These are phyloP conservation scores for Celastrina argiolus DNA, from an alignment of 2,888 invertebrate genomes.

Conservation along the genomic window DNA sequence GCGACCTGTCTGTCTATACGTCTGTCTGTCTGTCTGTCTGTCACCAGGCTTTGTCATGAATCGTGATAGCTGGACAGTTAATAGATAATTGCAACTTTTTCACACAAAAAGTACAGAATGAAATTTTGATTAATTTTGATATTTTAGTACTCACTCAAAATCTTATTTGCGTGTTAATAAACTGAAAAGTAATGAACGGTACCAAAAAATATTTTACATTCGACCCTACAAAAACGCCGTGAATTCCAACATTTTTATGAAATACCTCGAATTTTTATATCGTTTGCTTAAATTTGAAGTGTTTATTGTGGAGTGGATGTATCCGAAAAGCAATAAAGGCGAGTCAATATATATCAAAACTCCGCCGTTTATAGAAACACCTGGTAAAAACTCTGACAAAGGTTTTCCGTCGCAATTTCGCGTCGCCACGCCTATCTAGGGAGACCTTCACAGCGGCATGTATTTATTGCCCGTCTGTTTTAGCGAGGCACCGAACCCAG, in stretches of 20 bases:
- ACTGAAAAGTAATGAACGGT: background rate
- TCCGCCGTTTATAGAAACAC: slow-evolving; percentile 24
- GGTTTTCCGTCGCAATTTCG: slow-evolving; percentile 48
- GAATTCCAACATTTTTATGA: background rate
- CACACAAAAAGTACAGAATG: too few relatives aligned
- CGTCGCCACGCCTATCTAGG: slow-evolving; percentile 41
- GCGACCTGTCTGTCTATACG: too few relatives aligned
- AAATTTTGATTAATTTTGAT: too few relatives aligned
- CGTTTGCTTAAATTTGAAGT: slow-evolving; percentile 8
- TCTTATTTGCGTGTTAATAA: too few relatives aligned
- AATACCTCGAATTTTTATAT: background rate
- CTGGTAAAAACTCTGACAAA: slow-evolving; percentile 44
- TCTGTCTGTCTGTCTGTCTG: too few relatives aligned
- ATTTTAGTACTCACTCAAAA: too few relatives aligned
- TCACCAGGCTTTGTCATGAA: too few relatives aligned
- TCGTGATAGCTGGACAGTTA: too few relatives aligned
- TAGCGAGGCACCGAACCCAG: too few relatives aligned
- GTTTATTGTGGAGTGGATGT: slow-evolving; percentile 19
- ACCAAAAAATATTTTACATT: too few relatives aligned
- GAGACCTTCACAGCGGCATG: background rate
- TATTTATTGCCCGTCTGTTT: background rate
- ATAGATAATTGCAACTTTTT: too few relatives aligned
- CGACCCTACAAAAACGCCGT: too few relatives aligned
- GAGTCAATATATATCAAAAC: slow-evolving; percentile 32
- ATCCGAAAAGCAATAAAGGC: slow-evolving; percentile 30